Evolutionary conservation across 2,113 vertebrate genomes (phyloP).

Genomic region (Beaufortia kweichowensis): DNA sequence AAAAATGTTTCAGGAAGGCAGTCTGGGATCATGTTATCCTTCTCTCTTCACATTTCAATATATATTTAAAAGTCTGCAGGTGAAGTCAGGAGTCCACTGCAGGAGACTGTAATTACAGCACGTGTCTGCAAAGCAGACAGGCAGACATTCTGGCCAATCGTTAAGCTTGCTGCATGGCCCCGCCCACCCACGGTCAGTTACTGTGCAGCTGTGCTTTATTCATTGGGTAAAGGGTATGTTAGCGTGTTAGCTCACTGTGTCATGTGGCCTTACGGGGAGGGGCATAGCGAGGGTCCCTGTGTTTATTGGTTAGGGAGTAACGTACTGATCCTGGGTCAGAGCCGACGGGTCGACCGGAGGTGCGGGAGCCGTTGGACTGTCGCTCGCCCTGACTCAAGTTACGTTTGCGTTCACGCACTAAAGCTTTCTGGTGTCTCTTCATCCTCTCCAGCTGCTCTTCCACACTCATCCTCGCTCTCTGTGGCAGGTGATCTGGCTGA

Average conservation of each 20-base stretch:
- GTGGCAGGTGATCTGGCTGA: slow-evolving; percentile 58
- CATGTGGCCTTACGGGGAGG: slow-evolving; percentile 39
- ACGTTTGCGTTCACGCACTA: slow-evolving; percentile 90
- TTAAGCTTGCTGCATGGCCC: slow-evolving; percentile 37
- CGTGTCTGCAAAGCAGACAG: slow-evolving; percentile 27
- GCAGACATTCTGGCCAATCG: slow-evolving; percentile 50
- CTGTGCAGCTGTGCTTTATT: slow-evolving; percentile 53
- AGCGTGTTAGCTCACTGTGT: slow-evolving; percentile 61
- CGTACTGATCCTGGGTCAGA: slow-evolving; percentile 89
- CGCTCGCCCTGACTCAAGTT: slow-evolving; percentile 91
- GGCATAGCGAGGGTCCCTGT: slow-evolving; percentile 61
- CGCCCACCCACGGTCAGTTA: slow-evolving; percentile 47
- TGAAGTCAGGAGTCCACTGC: slow-evolving; percentile 66
- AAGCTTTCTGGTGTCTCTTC: slow-evolving; percentile 92
- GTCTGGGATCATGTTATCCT: slow-evolving; percentile 38
- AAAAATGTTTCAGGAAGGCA: slow-evolving; percentile 53
- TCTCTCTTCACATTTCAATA: slow-evolving; percentile 40
- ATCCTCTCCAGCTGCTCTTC: slow-evolving; percentile 96
- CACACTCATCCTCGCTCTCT: slow-evolving; percentile 84
- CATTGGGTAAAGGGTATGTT: slow-evolving; percentile 54
- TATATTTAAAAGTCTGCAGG: slow-evolving; percentile 64
- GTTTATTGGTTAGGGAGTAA: slow-evolving; percentile 71
- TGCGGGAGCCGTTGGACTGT: slow-evolving; percentile 60
- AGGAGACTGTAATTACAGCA: slow-evolving; percentile 21
- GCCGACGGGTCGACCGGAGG: slow-evolving; percentile 31